These are phyloP conservation scores for Atlantisia rogersi DNA, from an alignment of 2,113 vertebrate genomes.

Conservation along the genomic window DNA sequence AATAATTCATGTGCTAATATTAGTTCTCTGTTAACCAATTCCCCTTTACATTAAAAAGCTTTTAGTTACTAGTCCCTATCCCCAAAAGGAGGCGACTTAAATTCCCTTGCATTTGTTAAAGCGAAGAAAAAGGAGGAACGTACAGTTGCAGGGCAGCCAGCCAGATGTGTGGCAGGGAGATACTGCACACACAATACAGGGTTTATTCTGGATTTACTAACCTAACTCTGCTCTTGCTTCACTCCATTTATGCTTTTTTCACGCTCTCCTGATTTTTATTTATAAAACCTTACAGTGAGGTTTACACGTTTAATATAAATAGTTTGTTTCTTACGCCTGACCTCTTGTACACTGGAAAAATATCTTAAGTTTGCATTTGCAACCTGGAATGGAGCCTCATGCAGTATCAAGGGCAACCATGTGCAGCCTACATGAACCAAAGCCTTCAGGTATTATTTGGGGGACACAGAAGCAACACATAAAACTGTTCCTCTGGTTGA, in stretches of 20 bases:
- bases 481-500: not conserved
- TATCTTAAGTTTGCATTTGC: not conserved
- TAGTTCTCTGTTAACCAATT: not conserved
- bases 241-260: not conserved
- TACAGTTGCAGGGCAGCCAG: not conserved
- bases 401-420: not conserved
- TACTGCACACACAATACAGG: not conserved
- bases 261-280: not conserved
- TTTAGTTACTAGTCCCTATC: not conserved
- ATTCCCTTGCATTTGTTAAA: not conserved
- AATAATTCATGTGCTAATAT: not conserved
- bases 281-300: not conserved
- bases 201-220: not conserved
- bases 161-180: not conserved
- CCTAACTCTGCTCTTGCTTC: not conserved
- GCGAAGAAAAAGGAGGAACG: not conserved
- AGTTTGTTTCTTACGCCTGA: not conserved
- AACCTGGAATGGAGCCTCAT: accelerated
- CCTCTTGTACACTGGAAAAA: not conserved
- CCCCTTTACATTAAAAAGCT: not conserved
- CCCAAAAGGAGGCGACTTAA: not conserved
- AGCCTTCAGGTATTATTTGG: not conserved
- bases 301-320: not conserved
- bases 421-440: not conserved
- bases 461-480: not conserved